A percentile compares a stretch with the other conserved stretches of the same genome.
These are phyloP conservation scores for Lanius collurio DNA, from an alignment of 2,113 vertebrate species.

Conservation along the genomic window DNA sequence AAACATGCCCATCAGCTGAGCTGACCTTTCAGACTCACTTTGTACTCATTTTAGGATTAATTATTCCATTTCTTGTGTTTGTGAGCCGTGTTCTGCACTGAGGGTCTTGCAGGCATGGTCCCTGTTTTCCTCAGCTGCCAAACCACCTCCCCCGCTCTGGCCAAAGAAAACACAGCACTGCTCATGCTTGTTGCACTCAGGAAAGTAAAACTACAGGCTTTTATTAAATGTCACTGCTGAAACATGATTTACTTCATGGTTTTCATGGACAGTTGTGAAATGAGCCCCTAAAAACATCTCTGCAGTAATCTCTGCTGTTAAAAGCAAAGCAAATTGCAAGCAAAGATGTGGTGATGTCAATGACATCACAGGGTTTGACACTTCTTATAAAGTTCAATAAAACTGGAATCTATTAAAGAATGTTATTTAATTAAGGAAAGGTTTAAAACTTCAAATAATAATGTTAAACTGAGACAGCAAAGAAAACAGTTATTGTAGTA, in stretches of 20 bases:
- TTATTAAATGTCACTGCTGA: neutral
- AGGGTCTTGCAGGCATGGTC: neutral
- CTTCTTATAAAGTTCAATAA: neutral
- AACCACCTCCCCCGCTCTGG: neutral
- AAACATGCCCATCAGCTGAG: neutral
- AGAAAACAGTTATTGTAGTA: neutral
- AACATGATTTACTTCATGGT: neutral
- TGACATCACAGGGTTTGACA: neutral
- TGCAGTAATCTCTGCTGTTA: neutral
- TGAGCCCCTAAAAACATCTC: neutral
- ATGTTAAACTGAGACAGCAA: neutral
- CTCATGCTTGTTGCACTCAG: neutral
- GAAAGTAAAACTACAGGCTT: neutral
- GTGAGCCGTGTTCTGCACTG: neutral
- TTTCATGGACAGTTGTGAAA: neutral
- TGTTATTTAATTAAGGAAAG: neutral
- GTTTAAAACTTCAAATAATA: neutral
- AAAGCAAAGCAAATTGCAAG: neutral
- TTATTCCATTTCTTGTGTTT: neutral
- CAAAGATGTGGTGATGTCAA: neutral
- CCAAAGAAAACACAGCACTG: neutral
- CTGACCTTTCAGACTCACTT: conserved; percentile 39
- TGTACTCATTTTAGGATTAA: neutral
- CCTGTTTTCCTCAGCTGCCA: neutral
- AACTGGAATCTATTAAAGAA: neutral